Evolutionary conservation across 2,888 invertebrate genomes (phyloP).

Genomic region (Drosophila cognata): DNA sequence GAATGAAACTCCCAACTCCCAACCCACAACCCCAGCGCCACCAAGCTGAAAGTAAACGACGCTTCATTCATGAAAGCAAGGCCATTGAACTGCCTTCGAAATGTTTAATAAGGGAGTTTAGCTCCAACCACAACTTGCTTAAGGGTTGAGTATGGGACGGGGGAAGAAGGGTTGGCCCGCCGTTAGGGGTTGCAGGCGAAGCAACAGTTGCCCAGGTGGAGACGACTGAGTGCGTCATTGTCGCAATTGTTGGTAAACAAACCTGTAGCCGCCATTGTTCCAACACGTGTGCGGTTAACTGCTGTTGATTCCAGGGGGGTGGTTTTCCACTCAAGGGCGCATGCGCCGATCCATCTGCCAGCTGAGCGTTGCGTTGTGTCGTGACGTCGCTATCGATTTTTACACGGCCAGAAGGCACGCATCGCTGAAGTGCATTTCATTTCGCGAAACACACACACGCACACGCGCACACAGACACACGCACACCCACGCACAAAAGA

Average conservation of each 20-base stretch:
- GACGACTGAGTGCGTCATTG: slow-evolving; percentile 47
- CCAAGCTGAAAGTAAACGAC: background rate
- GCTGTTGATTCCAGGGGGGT: slow-evolving; percentile 9
- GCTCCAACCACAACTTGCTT: background rate
- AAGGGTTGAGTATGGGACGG: background rate
- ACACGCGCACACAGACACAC: slow-evolving; percentile 9
- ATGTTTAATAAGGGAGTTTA: slow-evolving; percentile 65
- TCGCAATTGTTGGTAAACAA: slow-evolving; percentile 74
- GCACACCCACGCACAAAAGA: slow-evolving; percentile 5
- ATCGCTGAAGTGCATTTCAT: slow-evolving; percentile 50
- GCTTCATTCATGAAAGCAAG: slow-evolving; percentile 72
- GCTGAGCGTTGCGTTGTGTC: slow-evolving; percentile 35
- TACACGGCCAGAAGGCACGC: slow-evolving; percentile 63
- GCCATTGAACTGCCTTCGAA: slow-evolving; percentile 71
- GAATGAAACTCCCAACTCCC: slow-evolving; percentile 17
- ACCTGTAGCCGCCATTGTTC: slow-evolving; percentile 67
- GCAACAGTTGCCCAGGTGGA: slow-evolving; percentile 75
- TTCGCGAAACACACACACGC: slow-evolving; percentile 19
- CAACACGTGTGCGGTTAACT: slow-evolving; percentile 65
- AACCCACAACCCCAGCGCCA: slow-evolving; percentile 6
- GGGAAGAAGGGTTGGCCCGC: background rate
- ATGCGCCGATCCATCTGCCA: slow-evolving; percentile 48
- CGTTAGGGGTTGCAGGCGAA: slow-evolving; percentile 13
- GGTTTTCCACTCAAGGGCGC: slow-evolving; percentile 32
- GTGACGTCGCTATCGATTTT: slow-evolving; percentile 69